Evolutionary conservation across 2,888 invertebrate species (phyloP), one percentile per base, ranked within the genome.

Genomic region (Eumacrocentrus americanus): DNA sequence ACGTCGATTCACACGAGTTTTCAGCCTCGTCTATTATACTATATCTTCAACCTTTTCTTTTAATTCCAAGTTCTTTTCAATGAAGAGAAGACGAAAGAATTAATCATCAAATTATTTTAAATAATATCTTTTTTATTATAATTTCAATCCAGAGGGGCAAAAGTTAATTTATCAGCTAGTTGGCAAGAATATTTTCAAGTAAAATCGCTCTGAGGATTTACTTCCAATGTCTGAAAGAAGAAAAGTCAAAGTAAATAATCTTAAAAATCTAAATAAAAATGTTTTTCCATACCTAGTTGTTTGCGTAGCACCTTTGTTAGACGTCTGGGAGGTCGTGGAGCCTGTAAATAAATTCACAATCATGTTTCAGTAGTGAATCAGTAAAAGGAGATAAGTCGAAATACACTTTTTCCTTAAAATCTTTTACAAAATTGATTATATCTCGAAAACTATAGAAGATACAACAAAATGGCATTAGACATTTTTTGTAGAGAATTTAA

Each of bases 171-270:
- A n/a, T n/a, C n/a, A n/a, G n/a, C 7, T 6, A 42, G 4, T 42
- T 20, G 38, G 7, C 2, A 42, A 20, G 16, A 42, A 2, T 4
- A 9, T 42, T 2, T 18, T 4, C 4, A 42, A 11, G 9, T 18
- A 18, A 11, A n/a, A 18, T 6, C 42, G 6, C 7, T n/a, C 18
- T 11, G 34, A 18, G 18, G 3, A 12, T 29, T 38, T 38, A 67
- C 37, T 67, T 67, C 67, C 67, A 65, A 47, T 67, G 67, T 29
- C 67, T 67, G 37, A 37, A 54, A 59, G 50, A 50, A 40, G 11
- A 14, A 16, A 37, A 35, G 12, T n/a, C 7, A 11, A 40, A 20
- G 25, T 38, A 11, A 23, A 38, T 5, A 14, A 16, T 11, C 1
- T 40, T n/a, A 25, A 1, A 42, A 37, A 9, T 22, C 5, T 12